phyloP scores from a whole-genome alignment of 2,888 invertebrate genomes.

The Hymenopus coronatus region DNA sequence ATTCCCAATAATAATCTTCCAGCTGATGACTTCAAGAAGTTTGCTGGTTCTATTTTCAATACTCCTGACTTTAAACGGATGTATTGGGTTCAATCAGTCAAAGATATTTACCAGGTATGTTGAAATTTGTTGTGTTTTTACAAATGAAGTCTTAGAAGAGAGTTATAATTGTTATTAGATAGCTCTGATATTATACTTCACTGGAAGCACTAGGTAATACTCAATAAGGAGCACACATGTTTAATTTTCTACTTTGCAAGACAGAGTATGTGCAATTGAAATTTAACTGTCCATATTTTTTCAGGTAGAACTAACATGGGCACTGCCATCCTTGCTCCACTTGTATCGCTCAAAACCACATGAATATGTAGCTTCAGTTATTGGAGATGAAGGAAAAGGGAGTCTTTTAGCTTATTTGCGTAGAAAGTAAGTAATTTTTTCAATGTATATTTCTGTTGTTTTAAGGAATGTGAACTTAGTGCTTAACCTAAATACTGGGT shows the following conservation, averaged over 20 bases:
- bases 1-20: constrained; percentile 66
- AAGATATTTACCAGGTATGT: constrained; percentile 66
- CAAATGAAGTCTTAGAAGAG: too few relatives aligned
- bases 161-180: too few relatives aligned
- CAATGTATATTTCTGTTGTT: background rate
- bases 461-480: too few relatives aligned
- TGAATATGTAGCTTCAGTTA: constrained; percentile 71
- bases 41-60: constrained; percentile 55
- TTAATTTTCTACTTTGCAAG: too few relatives aligned
- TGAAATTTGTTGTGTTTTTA: constrained; percentile 31
- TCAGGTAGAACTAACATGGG: constrained; percentile 61
- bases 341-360: constrained; percentile 75
- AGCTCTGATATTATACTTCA: too few relatives aligned
- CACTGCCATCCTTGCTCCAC: constrained; percentile 58
- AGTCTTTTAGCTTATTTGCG: constrained; percentile 76
- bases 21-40: constrained; percentile 59
- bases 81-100: constrained; percentile 72
- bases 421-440: constrained; percentile 39
- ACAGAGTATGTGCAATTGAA: too few relatives aligned
- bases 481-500: too few relatives aligned
- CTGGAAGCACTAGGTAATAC: too few relatives aligned
- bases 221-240: too few relatives aligned
- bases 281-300: background rate
- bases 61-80: constrained; percentile 63
- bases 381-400: constrained; percentile 84